Base-by-base conservation (phyloP, 1,140 invertebrate species). In the Brachionus rubens region DNA sequence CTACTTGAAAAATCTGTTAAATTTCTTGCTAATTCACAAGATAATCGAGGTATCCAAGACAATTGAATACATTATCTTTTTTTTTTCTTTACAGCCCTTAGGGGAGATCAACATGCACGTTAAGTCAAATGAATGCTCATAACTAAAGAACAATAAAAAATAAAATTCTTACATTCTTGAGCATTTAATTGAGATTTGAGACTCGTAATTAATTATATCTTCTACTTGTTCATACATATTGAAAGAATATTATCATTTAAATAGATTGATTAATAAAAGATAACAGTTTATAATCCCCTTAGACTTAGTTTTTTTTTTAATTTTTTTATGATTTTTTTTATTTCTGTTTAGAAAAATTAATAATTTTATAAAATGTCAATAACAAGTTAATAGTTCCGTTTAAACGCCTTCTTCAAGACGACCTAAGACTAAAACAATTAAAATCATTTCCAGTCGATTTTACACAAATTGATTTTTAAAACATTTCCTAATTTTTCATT, bases 211-310 rank as follows among this genome's bases (percentile, higher is more conserved):
- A 65, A 65, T 65, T 65, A 65, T 65, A 24, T 65, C 43, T 41
- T 65, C 24, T 65, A 24, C 40, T 65, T 19, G 16, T 30, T 43
- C 33, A 24, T 65, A 21, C 59, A 65, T 65, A 65, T 65, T 65
- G 59, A 65, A 65, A 65, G 41, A 59, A 59, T 59, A 65, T 65
- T 65, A 65, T 65, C 40, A 65, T 43, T 65, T 24, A 65, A 65
- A 65, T 65, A 41, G 40, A 65, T 65, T 43, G 36, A 43, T 65
- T 36, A 62, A 65, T 24, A 65, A 65, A 24, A 65, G 59, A 65
- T 65, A 65, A 65, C 40, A 65, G 36, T 59, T n/a, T 59, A 41
- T 43, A 65, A 43, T 65, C 59, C 43, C 59, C 5, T 21, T 24
- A 43, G 59, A 65, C 10, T 65, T 65, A 59, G n/a, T 59, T 59